Evolutionary conservation across 2,113 vertebrate species (phyloP), one percentile per base, ranked within the genome.

Genomic region (Donacobius atricapilla): DNA sequence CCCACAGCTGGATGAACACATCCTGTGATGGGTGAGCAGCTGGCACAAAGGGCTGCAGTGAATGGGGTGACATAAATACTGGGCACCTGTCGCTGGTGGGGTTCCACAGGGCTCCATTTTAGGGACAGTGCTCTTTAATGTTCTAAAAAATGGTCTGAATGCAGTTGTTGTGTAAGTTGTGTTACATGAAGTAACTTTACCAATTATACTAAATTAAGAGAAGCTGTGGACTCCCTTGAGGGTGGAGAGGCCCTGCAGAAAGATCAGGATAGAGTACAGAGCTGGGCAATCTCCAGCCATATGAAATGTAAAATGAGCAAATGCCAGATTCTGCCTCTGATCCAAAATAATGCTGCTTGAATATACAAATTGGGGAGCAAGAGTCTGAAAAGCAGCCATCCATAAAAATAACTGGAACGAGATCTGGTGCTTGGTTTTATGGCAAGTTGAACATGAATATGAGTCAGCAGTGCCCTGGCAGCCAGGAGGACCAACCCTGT

Each of bases 401-500:
- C 2, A 15, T 57, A 39, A 47, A 22, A 18, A 33, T 5, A n/a
- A 7, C 2, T 65, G 19, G 14, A 30, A 60, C 9, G 61, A 68
- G n/a, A 47, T 60, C 51, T 75, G 39, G 20, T 4, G 1, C 6
- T n/a, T 64, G 13, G 15, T 15, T 51, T 51, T 40, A 9, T 42
- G 33, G 8, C 17, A 42, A 39, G 37, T 24, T 51, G 12, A 35
- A n/a, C 19, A 9, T 12, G 31, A 42, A 17, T 4, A 18, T 44
- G 37, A 35, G 31, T 9, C 4, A 24, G 21, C 15, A 28, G 47
- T 58, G 44, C 28, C 23, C 19, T 56, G 51, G 30, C 40, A 75
- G 47, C 16, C 57, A 7, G 20, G 33, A 71, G 13, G 25, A 30
- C 6, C 16, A 65, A 0, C 21, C 0, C 0, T 75, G 54, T 58